phyloP scores from a whole-genome alignment of 2,888 invertebrate genomes.

The Drosophila mimica region DNA sequence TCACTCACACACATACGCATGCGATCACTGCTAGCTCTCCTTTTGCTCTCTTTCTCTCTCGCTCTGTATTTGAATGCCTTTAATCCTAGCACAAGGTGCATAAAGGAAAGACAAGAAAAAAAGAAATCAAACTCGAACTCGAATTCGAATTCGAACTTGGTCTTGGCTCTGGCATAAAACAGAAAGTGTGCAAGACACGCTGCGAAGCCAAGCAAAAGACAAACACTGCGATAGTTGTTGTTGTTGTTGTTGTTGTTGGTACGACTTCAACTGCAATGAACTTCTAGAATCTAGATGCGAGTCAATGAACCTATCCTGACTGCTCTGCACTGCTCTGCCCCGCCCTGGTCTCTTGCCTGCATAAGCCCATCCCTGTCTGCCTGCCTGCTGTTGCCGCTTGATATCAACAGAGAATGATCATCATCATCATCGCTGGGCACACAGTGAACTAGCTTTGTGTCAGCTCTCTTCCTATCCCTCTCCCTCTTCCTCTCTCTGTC shows the following conservation, averaged over 20 bases:
- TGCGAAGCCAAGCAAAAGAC: slow-evolving; percentile 71
- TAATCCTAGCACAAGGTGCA: slow-evolving; percentile 81
- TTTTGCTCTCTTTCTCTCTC: slow-evolving; percentile 10
- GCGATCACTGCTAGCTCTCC: slow-evolving; percentile 48
- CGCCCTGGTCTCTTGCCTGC: slow-evolving; percentile 19
- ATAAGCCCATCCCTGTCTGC: slow-evolving; percentile 16
- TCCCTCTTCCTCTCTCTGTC: slow-evolving; percentile 11
- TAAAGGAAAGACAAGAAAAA: slow-evolving; percentile 29
- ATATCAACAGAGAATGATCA: slow-evolving; percentile 74
- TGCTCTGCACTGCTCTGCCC: slow-evolving; percentile 30
- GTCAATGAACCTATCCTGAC: slow-evolving; percentile 81
- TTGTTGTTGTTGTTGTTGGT: slow-evolving; percentile 45
- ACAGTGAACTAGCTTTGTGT: slow-evolving; percentile 73
- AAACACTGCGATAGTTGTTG: slow-evolving; percentile 49
- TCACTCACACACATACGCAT: slow-evolving; percentile 29
- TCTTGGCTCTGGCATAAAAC: slow-evolving; percentile 59
- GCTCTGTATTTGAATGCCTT: slow-evolving; percentile 70
- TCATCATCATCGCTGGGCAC: slow-evolving; percentile 58
- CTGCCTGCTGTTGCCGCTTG: slow-evolving; percentile 49
- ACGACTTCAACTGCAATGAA: slow-evolving; percentile 77
- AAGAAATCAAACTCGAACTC: slow-evolving; percentile 12
- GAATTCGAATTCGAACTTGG: slow-evolving; percentile 4
- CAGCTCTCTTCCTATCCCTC: slow-evolving; percentile 20
- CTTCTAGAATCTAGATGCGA: slow-evolving; percentile 77
- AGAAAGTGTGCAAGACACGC: slow-evolving; percentile 79